Conservation (phyloP, 2,888 invertebrate species). For the Drosophila setosimentum region DNA sequence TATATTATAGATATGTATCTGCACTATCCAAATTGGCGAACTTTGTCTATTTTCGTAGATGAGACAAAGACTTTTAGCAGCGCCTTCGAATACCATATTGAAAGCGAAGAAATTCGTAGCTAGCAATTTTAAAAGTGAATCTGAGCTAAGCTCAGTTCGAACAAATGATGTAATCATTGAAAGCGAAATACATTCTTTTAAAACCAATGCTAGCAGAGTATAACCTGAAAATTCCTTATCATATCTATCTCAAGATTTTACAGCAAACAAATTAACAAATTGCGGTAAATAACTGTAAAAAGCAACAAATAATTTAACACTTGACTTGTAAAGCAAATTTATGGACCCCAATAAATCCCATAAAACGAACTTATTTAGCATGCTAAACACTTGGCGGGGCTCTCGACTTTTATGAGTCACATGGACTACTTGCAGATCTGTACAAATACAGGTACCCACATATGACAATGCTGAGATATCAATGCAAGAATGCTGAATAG, state of each 20-base stretch:
- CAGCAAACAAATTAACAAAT: neutral
- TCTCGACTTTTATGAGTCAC: conserved; percentile 50
- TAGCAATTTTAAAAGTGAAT: conserved; percentile 33
- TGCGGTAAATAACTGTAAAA: conserved; percentile 11
- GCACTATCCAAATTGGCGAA: conserved; percentile 11
- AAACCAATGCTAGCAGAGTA: neutral
- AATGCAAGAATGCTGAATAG: conserved; percentile 27
- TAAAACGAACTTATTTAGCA: conserved; percentile 59
- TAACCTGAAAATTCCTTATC: neutral
- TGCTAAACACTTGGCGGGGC: conserved; percentile 53
- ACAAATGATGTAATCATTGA: conserved; percentile 26
- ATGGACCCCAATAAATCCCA: conserved; percentile 38
- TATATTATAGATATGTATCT: conserved; percentile 45
- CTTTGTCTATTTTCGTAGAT: conserved; percentile 17
- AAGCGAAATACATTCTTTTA: conserved; percentile 20
- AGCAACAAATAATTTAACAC: conserved; percentile 32
- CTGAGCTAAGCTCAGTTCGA: conserved; percentile 29
- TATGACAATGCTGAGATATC: conserved; percentile 4
- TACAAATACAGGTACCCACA: conserved; percentile 3
- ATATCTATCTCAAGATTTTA: neutral
- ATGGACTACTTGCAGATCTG: neutral
- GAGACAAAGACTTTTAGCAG: conserved; percentile 24
- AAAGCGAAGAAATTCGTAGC: conserved; percentile 33
- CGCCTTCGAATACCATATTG: conserved; percentile 1
- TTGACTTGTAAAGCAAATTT: conserved; percentile 19